phyloP scores from a whole-genome alignment of 2,797 vertebrate species.

The Enteromius mattozi region DNA sequence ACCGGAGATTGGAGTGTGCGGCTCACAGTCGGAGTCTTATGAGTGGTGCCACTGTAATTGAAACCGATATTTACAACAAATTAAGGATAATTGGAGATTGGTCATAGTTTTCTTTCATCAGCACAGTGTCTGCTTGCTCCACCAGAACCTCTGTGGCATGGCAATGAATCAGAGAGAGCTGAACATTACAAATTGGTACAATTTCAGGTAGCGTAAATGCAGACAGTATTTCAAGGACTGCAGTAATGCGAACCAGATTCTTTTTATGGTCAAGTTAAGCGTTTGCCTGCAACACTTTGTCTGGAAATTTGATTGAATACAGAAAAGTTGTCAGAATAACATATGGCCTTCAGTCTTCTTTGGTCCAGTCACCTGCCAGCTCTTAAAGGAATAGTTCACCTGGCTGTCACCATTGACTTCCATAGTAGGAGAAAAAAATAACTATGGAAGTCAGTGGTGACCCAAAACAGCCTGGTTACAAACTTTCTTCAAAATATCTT shows the following conservation, averaged over 20 bases:
- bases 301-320: constrained; percentile 69
- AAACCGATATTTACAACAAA: constrained; percentile 65
- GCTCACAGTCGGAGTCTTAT: constrained; percentile 41
- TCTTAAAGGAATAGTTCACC: background rate
- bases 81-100: constrained; percentile 66
- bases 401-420: no score
- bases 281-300: constrained; percentile 67
- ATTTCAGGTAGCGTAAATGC: constrained; percentile 73
- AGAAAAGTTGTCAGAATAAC: constrained; percentile 42
- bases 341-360: background rate
- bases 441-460: no score
- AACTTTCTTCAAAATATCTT: no score
- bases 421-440: no score
- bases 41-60: constrained; percentile 52
- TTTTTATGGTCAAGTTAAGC: constrained; percentile 70
- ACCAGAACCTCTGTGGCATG: constrained; percentile 61
- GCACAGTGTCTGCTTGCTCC: constrained; percentile 52
- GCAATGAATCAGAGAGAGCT: constrained; percentile 67
- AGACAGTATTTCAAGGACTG: constrained; percentile 60
- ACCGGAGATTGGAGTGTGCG: constrained; percentile 38
- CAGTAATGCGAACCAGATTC: constrained; percentile 71
- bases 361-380: constrained; percentile 24
- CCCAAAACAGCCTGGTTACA: no score
- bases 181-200: constrained; percentile 75
- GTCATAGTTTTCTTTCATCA: constrained; percentile 71